Conservation (phyloP, 2,888 invertebrate species). For the Chrysolina oricalcia region DNA sequence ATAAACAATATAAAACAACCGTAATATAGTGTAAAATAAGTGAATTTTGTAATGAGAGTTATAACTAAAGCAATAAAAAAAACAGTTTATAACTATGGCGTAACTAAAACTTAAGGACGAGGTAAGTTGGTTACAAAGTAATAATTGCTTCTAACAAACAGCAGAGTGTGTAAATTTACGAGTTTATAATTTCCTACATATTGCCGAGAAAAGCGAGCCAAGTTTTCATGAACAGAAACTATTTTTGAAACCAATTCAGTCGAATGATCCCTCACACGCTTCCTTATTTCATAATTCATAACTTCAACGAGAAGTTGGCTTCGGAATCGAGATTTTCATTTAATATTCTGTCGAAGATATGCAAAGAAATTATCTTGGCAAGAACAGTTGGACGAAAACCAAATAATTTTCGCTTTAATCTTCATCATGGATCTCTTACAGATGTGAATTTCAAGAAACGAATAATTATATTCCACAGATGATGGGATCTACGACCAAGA, state of each 20-base stretch:
- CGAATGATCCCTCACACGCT: background rate
- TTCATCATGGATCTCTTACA: background rate
- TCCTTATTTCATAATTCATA: background rate
- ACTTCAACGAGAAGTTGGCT: background rate
- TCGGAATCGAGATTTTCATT: background rate
- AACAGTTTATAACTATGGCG: background rate
- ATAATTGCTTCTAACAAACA: constrained; percentile 7
- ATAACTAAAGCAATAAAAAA: background rate
- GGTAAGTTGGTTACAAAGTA: background rate
- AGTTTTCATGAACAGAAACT: constrained; percentile 1
- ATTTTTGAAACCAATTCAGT: background rate
- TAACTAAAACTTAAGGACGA: background rate
- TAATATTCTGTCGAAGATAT: background rate
- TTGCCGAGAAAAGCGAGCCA: background rate
- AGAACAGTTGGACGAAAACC: background rate
- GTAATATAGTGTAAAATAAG: background rate
- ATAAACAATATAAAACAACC: too few species aligned
- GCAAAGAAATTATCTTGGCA: background rate
- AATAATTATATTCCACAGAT: background rate
- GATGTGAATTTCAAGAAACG: background rate
- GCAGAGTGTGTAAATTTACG: background rate
- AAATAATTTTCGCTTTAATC: background rate
- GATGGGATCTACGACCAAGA: background rate
- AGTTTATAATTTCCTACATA: background rate
- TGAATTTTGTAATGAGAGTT: background rate